Conservation (phyloP, 2,797 vertebrate genomes). For the Muraenolepis orangiensis region DNA sequence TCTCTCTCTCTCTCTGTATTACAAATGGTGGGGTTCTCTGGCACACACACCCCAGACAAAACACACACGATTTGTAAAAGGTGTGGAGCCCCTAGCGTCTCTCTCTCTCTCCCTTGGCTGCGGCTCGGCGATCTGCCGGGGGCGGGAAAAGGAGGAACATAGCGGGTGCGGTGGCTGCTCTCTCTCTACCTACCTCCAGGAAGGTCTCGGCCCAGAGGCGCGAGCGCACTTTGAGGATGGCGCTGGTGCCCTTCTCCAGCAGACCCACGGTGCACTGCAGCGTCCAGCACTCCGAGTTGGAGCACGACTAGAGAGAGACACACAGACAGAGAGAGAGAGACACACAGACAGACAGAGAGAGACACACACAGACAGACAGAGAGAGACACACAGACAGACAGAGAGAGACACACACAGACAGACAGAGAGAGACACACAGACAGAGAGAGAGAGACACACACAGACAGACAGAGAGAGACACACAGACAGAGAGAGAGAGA, state of each 20-base stretch:
- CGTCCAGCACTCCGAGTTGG: conserved; percentile 80
- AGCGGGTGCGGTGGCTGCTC: neutral
- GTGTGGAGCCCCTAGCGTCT: neutral
- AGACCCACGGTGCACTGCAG: conserved; percentile 81
- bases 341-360: no score
- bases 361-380: no score
- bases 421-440: no score
- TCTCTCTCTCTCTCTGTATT: neutral
- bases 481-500: neutral
- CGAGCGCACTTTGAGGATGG: conserved; percentile 80
- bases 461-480: neutral
- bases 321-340: neutral
- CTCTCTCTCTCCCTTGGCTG: conserved; percentile 48
- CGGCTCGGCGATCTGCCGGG: conserved; percentile 19
- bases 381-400: no score
- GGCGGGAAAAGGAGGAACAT: no score
- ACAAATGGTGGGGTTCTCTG: neutral
- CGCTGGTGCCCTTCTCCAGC: conserved; percentile 79
- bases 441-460: no score
- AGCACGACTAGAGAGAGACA: conserved; percentile 74
- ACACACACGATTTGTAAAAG: conserved; percentile 34
- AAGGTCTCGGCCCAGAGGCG: conserved; percentile 84
- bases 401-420: no score
- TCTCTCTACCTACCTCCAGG: conserved; percentile 72
- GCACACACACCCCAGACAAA: conserved; percentile 45